Evolutionary conservation across 2,888 invertebrate genomes (phyloP).

Genomic region (Catocala fraxini): DNA sequence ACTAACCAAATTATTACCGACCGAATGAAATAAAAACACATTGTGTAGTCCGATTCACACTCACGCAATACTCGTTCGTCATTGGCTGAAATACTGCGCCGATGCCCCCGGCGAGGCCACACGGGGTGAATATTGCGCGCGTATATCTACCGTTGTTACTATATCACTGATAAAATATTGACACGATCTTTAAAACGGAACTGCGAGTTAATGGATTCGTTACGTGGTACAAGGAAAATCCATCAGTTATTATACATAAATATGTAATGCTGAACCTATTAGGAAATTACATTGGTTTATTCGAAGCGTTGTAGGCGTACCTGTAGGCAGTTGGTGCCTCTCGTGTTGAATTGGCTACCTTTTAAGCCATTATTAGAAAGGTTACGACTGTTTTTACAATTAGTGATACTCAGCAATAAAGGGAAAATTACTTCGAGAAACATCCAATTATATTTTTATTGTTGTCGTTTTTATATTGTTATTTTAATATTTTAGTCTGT

Average conservation of each 20-base stretch:
- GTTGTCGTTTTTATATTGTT: too few species aligned
- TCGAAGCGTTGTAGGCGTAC: too few species aligned
- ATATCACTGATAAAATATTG: constrained; percentile 27
- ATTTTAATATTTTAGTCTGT: too few species aligned
- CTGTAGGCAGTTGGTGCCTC: too few species aligned
- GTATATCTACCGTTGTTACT: constrained; percentile 11
- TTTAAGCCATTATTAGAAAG: too few species aligned
- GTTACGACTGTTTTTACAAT: too few species aligned
- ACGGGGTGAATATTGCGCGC: constrained; percentile 34
- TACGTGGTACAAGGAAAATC: constrained; percentile 45
- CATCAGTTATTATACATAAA: constrained; percentile 47
- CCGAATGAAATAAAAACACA: constrained; percentile 40
- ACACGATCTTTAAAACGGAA: constrained; percentile 25
- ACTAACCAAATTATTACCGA: constrained; percentile 38
- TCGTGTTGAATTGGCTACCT: too few species aligned
- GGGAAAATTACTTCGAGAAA: too few species aligned
- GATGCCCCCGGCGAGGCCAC: constrained; percentile 32
- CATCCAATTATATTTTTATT: too few species aligned
- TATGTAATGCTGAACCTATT: constrained; percentile 22
- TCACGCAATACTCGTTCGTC: constrained; percentile 32
- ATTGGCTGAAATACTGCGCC: constrained; percentile 46
- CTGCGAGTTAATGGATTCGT: constrained; percentile 35
- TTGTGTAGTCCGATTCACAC: constrained; percentile 34
- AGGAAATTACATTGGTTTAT: constrained; percentile 10
- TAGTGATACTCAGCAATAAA: too few species aligned